Evolutionary conservation across 1,140 invertebrate genomes (phyloP).

Genomic region (Nomia melanderi): DNA sequence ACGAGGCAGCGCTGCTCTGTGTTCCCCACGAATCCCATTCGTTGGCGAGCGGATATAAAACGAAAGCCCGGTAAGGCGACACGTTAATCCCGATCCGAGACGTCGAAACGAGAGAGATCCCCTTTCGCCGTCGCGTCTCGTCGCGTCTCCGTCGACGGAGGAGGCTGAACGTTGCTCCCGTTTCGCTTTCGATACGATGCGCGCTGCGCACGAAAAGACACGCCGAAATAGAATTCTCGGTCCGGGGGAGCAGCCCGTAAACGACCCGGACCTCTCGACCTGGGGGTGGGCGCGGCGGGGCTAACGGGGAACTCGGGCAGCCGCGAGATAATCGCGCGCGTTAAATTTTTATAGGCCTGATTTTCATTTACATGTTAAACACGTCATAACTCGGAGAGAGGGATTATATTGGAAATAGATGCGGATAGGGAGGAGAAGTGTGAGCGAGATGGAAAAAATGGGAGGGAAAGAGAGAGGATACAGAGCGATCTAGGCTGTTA

Average conservation of each 20-base stretch:
- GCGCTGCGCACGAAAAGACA: slow-evolving; percentile 33
- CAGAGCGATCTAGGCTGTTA: no score
- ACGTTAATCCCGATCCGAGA: no score
- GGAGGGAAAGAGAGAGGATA: no score
- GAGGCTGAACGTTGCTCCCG: no score
- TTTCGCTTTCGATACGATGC: not conserved
- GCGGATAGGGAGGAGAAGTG: not conserved
- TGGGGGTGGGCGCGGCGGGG: not conserved
- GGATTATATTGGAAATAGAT: no score
- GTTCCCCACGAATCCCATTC: no score
- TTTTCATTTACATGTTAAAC: slow-evolving; percentile 79
- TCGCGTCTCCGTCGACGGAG: no score
- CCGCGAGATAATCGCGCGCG: slow-evolving; percentile 65
- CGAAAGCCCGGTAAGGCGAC: no score
- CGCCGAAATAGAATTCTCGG: slow-evolving; percentile 69
- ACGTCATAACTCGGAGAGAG: slow-evolving; percentile 61
- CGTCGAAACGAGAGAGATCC: no score
- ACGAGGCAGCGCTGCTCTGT: no score
- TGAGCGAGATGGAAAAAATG: not conserved
- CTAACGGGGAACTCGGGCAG: slow-evolving; percentile 19
- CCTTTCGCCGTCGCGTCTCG: no score
- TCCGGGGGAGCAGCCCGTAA: slow-evolving; percentile 62
- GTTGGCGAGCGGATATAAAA: no score
- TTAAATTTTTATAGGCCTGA: slow-evolving; percentile 76
- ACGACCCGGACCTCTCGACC: slow-evolving; percentile 43